A percentile compares a stretch with the other conserved stretches of the same genome.
phyloP scores from a whole-genome alignment of 2,797 vertebrate genomes.

The Todus mexicanus region DNA sequence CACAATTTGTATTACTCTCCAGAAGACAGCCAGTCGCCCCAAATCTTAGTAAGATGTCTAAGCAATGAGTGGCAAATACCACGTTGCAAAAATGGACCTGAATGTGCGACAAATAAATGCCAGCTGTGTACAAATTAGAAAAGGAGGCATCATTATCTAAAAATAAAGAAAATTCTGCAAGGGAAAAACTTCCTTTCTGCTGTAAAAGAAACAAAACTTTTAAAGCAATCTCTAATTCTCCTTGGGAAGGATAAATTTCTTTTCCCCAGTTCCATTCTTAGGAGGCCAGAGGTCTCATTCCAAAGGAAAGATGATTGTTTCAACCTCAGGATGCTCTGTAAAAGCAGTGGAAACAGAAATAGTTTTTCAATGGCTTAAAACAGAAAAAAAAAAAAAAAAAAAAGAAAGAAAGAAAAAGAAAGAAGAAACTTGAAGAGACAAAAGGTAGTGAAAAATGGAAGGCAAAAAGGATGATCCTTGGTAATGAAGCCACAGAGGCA shows the following conservation, averaged over 20 bases:
- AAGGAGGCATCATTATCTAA: background rate
- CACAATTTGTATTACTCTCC: background rate
- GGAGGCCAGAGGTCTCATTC: background rate
- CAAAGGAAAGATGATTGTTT: background rate
- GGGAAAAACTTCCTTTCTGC: background rate
- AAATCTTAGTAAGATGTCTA: background rate
- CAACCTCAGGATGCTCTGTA: background rate
- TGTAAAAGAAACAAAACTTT: background rate
- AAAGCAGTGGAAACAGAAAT: background rate
- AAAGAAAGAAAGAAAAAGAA: too few species aligned
- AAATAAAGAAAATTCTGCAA: background rate
- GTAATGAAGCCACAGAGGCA: background rate
- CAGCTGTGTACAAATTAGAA: background rate
- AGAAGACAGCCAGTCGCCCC: background rate
- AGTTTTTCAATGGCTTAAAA: background rate
- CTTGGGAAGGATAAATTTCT: background rate
- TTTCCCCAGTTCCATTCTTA: background rate
- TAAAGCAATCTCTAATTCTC: background rate
- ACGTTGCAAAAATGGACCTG: background rate
- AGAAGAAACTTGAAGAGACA: background rate
- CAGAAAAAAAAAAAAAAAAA: background rate
- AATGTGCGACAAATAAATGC: background rate
- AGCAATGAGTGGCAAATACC: background rate
- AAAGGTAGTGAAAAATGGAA: background rate
- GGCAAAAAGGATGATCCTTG: background rate